Base-by-base conservation (phyloP, 2,888 invertebrate species). In the Euzetes globulus region DNA sequence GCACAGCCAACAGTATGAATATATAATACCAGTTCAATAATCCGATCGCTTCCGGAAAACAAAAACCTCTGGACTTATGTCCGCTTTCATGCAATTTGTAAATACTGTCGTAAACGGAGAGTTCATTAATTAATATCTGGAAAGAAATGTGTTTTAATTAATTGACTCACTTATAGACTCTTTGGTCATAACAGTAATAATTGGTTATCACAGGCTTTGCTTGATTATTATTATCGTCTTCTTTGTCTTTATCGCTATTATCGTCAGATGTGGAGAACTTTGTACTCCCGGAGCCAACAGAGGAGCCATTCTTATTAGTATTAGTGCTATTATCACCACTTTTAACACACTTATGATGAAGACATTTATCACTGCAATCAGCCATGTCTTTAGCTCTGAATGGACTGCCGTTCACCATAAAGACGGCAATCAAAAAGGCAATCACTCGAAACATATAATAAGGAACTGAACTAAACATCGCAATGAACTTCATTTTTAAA, bases 161-260 rank as follows among this genome's bases (percentile, higher is more conserved):
- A 58, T 58, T 58, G 58, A 17, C 19, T 7, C 17, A 58, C 58
- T 58, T 58, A 58, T 25, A 58, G 15, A 58, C 58, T 15, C 58
- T 58, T 22, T 58, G 58, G 27, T 58, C 58, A 25, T 58, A 58
- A 27, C 25, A 58, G 27, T 58, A 58, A 58, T 58, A 58, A 22
- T 47, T 47, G 17, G 41, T 41, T 41, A 41, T 41, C 6, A 3
- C 11, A 3, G 58, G 22, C 19, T 22, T 25, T 19, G 58, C 4
- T 5, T 9, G 58, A 58, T 5, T 15, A 22, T 22, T 58, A 22
- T 7, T 58, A 9, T 9, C 27, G 6, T 58, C 22, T 4, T 25
- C 22, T 4, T 22, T 17, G 22, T 58, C 22, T 25, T 22, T 22
- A 7, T 22, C 3, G 27, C 15, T 27, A 11, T 27, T 25, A 15